Conservation (phyloP, 2,797 vertebrate species). For the Rhinogobio ventralis region DNA sequence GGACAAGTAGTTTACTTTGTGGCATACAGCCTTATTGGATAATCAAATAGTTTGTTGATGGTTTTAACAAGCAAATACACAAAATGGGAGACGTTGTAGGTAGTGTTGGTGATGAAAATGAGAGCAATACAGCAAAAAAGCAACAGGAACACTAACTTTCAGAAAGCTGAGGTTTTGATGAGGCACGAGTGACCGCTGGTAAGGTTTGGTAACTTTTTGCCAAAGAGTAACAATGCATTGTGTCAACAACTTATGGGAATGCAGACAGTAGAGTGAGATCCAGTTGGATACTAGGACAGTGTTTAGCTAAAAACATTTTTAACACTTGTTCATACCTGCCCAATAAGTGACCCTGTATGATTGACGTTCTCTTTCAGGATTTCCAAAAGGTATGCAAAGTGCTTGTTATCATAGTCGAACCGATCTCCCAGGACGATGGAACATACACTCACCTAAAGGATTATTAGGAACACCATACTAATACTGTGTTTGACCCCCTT, state of each 20-base stretch:
- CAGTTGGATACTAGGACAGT: not conserved
- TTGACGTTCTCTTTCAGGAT: conserved; percentile 30
- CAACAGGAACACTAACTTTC: not conserved
- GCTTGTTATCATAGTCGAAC: conserved; percentile 64
- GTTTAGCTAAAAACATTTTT: not conserved
- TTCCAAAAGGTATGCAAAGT: conserved; percentile 51
- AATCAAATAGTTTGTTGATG: not conserved
- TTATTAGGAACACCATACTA: too few relatives aligned
- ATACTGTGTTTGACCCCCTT: too few relatives aligned
- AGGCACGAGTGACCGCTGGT: not conserved
- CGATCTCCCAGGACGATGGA: conserved; percentile 65
- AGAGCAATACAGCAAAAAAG: not conserved
- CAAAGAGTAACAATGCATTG: not conserved
- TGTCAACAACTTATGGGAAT: not conserved
- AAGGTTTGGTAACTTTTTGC: not conserved
- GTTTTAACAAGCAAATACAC: not conserved
- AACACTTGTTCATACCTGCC: conserved; percentile 44
- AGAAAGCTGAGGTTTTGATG: not conserved
- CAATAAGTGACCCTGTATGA: conserved; percentile 19
- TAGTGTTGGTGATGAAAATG: too few relatives aligned
- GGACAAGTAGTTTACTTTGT: too few relatives aligned
- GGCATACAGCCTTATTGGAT: too few relatives aligned
- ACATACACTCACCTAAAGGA: too few relatives aligned
- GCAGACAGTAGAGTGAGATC: not conserved
- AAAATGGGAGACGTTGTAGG: not conserved